Evolutionary conservation across 2,888 invertebrate species (phyloP).

Genomic region (Orchesellides sinensis): DNA sequence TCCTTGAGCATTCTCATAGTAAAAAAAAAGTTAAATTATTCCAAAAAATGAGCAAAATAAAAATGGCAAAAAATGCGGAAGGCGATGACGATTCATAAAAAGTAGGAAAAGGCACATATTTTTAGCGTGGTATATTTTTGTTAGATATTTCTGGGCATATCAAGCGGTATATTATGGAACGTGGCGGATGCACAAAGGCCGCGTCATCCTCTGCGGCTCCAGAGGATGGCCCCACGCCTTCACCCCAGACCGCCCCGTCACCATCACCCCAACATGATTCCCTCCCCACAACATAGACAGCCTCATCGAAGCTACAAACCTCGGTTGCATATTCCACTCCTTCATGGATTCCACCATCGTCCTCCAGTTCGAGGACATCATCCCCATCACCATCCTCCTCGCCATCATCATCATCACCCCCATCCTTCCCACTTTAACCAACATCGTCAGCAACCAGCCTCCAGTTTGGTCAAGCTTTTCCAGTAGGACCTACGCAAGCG

Average conservation of each 20-base stretch:
- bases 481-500: constrained; percentile 23
- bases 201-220: constrained; percentile 45
- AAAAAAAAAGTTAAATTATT: too few relatives aligned
- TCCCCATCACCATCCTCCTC: constrained; percentile 26
- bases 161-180: constrained; percentile 37
- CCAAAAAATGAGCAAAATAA: too few relatives aligned
- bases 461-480: constrained; percentile 12
- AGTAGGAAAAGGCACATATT: neutral
- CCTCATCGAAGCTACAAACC: constrained; percentile 62
- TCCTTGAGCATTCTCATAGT: too few relatives aligned
- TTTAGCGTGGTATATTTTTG: neutral
- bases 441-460: constrained; percentile 22
- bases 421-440: constrained; percentile 12
- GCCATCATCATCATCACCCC: constrained; percentile 16
- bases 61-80: too few relatives aligned
- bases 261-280: constrained; percentile 46
- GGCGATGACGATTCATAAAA: too few relatives aligned
- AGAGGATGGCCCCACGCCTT: constrained; percentile 51
- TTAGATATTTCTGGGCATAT: constrained; percentile 46
- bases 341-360: constrained; percentile 48
- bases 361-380: constrained; percentile 39
- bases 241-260: constrained; percentile 57
- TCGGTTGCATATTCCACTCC: constrained; percentile 36
- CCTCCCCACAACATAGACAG: neutral
- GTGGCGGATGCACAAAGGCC: constrained; percentile 45